A percentile compares a stretch with the other conserved stretches of the same genome.
Conservation (phyloP, 2,888 invertebrate species). For the Nemotelus nigrinus region DNA sequence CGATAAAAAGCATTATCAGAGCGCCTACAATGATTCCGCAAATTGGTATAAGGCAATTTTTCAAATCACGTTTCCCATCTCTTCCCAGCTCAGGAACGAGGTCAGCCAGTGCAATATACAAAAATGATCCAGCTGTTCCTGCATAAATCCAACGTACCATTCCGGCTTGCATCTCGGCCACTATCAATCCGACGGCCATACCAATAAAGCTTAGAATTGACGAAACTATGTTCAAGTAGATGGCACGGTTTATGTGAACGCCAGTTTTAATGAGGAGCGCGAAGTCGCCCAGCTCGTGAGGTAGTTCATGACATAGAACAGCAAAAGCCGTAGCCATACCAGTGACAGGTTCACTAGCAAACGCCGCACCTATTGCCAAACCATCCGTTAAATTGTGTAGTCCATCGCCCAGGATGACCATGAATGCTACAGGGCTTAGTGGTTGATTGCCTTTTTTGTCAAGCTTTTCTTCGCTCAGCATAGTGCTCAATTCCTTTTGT, state of each 20-base stretch:
- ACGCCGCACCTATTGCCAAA: constrained; percentile 82
- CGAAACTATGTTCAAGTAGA: constrained; percentile 78
- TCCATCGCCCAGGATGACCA: constrained; percentile 84
- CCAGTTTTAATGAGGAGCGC: constrained; percentile 81
- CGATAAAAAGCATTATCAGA: constrained; percentile 78
- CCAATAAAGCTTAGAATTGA: constrained; percentile 79
- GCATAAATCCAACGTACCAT: constrained; percentile 82
- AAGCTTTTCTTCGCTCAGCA: constrained; percentile 67
- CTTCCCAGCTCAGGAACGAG: constrained; percentile 74
- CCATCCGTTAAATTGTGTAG: constrained; percentile 84
- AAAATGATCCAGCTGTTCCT: constrained; percentile 81
- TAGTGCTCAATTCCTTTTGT: constrained; percentile 68
- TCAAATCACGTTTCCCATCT: constrained; percentile 67
- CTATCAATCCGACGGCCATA: constrained; percentile 76
- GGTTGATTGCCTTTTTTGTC: constrained; percentile 64
- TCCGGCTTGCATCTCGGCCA: constrained; percentile 75
- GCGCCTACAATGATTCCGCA: constrained; percentile 75
- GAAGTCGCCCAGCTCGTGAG: constrained; percentile 85
- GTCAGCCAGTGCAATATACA: constrained; percentile 83
- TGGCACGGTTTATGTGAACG: constrained; percentile 75
- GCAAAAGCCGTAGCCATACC: constrained; percentile 82
- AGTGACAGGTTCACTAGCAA: constrained; percentile 76
- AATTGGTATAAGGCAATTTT: constrained; percentile 71
- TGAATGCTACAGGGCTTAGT: constrained; percentile 76
- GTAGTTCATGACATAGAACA: constrained; percentile 82